Base-by-base conservation (phyloP, 2,888 invertebrate genomes). In the Eretmocerus hayati region DNA sequence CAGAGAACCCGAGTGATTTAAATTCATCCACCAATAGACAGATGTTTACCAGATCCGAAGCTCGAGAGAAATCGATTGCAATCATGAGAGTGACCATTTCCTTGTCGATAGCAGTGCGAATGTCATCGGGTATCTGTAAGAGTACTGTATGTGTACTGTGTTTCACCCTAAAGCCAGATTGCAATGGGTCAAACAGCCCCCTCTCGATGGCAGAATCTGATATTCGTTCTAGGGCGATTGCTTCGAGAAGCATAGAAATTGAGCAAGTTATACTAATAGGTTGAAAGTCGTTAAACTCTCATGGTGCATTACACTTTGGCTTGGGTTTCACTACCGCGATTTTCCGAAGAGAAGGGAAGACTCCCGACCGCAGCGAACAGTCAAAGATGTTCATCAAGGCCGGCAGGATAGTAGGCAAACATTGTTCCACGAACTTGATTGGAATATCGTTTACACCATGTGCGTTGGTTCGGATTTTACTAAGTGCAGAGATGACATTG, bases 1-100 rank as follows among this genome's bases (percentile, higher is more conserved):
- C 20, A 4, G 31, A 48, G 9, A 37, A 26, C 4, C 37, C 48
- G 9, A 36, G 2, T 20, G 1, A 1, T 6, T 11, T 13, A 2
- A 42, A n/a, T 13, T 36, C 31, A 1, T 5, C 16, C 16, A 48
- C 2, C 2, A 42, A 22, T 2, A 48, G 4, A 6, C 21, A 15
- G 16, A 37, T 26, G 21, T 48, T 23, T 11, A 48, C 43, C 16
- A 38, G 9, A 23, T 48, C 43, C 22, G 40, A 43, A 2, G 48
- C 43, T 16, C 38, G 20, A 2, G 21, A 20, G 16, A 48, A 42
- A 31, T 48, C 48, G 18, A 48, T 38, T 2, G 38, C 13, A 4
- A 43, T n/a, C n/a, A 45, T 30, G 4, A 43, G 11, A 3, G 32
- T 39, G 2, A 48, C n/a, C 19, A 33, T 2, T 2, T 18, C 13